Evolutionary conservation across 2,888 invertebrate genomes (phyloP).

Genomic region (Latrodectus hesperus): DNA sequence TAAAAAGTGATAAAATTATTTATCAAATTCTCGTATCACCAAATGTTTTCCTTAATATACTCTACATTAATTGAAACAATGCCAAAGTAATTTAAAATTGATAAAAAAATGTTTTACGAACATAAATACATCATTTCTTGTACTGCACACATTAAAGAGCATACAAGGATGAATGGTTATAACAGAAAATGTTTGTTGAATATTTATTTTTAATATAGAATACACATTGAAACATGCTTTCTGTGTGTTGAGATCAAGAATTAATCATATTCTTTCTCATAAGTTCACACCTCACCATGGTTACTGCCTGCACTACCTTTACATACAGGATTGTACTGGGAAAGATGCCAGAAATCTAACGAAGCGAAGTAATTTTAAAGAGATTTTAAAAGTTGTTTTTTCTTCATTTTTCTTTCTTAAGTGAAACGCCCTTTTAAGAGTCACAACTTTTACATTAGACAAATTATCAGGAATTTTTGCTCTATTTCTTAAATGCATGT

Average conservation of each 20-base stretch:
- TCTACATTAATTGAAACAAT: no score
- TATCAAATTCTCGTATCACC: no score
- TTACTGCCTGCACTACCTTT: slow-evolving; percentile 40
- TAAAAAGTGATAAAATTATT: no score
- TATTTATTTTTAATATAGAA: not conserved
- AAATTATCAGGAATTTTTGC: slow-evolving; percentile 57
- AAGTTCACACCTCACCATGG: slow-evolving; percentile 22
- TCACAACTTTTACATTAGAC: slow-evolving; percentile 42
- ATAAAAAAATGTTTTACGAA: no score
- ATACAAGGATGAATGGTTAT: no score
- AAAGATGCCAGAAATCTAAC: slow-evolving; percentile 60
- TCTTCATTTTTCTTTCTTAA: slow-evolving; percentile 8
- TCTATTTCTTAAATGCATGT: slow-evolving; percentile 10
- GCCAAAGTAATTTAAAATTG: no score
- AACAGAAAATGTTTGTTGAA: no score
- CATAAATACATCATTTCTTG: no score
- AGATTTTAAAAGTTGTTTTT: slow-evolving; percentile 54
- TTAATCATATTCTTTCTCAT: slow-evolving; percentile 53
- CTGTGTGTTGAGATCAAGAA: slow-evolving; percentile 1
- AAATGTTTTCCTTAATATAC: no score
- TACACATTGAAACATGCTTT: not conserved
- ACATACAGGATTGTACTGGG: slow-evolving; percentile 46
- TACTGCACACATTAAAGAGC: no score
- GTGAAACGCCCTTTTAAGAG: slow-evolving; percentile 61
- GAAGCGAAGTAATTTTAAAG: slow-evolving; percentile 64